Base-by-base conservation (phyloP, 1,140 invertebrate species). In the Hormaphis cornu region DNA sequence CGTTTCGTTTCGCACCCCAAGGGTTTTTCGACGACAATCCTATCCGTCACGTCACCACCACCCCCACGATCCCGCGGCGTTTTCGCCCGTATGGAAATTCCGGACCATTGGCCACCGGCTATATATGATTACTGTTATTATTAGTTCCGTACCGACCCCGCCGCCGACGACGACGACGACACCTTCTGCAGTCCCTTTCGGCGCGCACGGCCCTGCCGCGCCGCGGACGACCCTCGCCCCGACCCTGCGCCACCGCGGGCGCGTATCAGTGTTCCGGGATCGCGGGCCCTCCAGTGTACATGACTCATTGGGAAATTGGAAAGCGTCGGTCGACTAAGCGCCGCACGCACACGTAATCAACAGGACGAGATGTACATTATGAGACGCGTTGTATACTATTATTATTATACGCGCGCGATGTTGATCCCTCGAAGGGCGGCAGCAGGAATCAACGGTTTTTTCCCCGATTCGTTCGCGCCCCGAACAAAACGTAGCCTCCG, bases 81-180 rank as follows among this genome's bases (percentile, higher is more conserved):
- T n/a, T n/a, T n/a, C n/a, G n/a, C n/a, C n/a, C n/a, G n/a, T 66
- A 66, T 66, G 61, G 61, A 66, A 66, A 66, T 66, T 66, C 61
- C 61, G 61, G 61, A 35, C 61, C 61, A 66, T 66, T 66, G 61
- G 44, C 61, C 61, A 66, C 12, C 61, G n/a, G n/a, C n/a, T n/a
- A n/a, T n/a, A n/a, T n/a, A n/a, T n/a, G n/a, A n/a, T n/a, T n/a
- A 48, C 44, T 50, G 33, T 66, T 58, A 58, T 58, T 58, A 40
- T 58, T 37, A 35, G 33, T 58, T 40, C 20, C 37, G 9, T n/a
- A n/a, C n/a, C n/a, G n/a, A n/a, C n/a, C n/a, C n/a, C n/a, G n/a
- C n/a, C n/a, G n/a, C n/a, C n/a, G n/a, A n/a, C n/a, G n/a, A n/a
- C n/a, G n/a, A n/a, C n/a, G n/a, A n/a, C n/a, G n/a, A n/a, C n/a